Evolutionary conservation across 2,888 invertebrate species (phyloP), one percentile per base, ranked within the genome.

Genomic region (Nemapogon koenigi): DNA sequence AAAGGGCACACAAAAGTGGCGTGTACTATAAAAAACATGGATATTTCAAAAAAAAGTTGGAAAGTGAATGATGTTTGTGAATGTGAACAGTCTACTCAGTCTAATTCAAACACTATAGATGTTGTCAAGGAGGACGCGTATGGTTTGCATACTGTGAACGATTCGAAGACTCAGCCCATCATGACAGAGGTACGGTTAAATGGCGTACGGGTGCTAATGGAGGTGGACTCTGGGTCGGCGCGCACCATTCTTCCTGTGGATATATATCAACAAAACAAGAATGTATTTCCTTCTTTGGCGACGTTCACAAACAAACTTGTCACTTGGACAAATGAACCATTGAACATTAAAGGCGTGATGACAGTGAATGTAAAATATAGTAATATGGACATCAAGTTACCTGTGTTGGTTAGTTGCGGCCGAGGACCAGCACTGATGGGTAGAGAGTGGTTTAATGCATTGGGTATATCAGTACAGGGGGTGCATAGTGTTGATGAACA

Each of bases 151-250:
- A n/a, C 18, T 13, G 25, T 38, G 3, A 19, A 31, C 8, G 26
- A 32, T 10, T 3, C 16, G 2, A 16, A 14, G 2, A 27, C 33
- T 4, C 19, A 11, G 15, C 33, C 38, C 4, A 25, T 38, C 27
- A 33, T 27, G 32, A 33, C 33, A 7, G 35, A 39, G 14, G 39
- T 39, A 19, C 17, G 11, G 8, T 13, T 35, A 10, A 37, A 41
- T 33, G 37, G 37, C 13, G 16, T 41, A 4, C 41, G 28, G 17
- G 35, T 38, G 13, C 35, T 38, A 14, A 38, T 41, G 41, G 41
- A 41, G 27, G 35, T 38, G 19, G 38, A 38, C 38, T 38, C 41
- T n/a, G 35, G 38, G 13, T 38, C 35, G 10, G 22, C 41, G n/a
- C 29, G 41, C 13, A 22, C 35, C 2, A 41, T 38, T 13, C 33